Percentiles rank a stretch among this genome's conserved stretches.
These are phyloP conservation scores for Euwallacea similis DNA, from an alignment of 1,140 invertebrate genomes.

Conservation along the genomic window DNA sequence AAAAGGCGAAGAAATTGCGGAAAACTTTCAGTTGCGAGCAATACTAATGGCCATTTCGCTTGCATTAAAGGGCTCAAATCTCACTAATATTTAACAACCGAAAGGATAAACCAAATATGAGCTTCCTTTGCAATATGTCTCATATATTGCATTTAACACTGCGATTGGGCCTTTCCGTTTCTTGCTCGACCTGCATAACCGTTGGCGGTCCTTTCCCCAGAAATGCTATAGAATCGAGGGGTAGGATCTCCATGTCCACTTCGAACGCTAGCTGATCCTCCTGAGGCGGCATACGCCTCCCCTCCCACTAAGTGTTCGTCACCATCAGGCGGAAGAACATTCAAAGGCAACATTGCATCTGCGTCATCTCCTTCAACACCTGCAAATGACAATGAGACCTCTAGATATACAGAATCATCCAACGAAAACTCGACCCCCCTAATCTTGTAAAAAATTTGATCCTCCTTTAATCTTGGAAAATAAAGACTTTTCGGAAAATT, in stretches of 20 bases:
- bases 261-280: slow-evolving; percentile 20
- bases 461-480: too few relatives aligned
- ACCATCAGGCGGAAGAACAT: slow-evolving; percentile 19
- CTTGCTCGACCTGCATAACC: slow-evolving; percentile 47
- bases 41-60: too few relatives aligned
- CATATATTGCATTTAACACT: slow-evolving; percentile 39
- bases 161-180: slow-evolving; percentile 49
- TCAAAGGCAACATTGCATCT: slow-evolving; percentile 32
- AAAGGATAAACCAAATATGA: too few relatives aligned
- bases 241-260: slow-evolving; percentile 38
- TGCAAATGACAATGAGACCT: background rate
- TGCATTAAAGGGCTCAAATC: too few relatives aligned
- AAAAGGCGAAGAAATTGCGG: background rate
- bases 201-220: slow-evolving; percentile 48
- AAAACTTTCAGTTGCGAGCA: background rate
- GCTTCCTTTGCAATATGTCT: too few relatives aligned
- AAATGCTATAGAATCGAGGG: slow-evolving; percentile 48
- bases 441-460: too few relatives aligned
- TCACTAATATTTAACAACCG: too few relatives aligned
- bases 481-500: too few relatives aligned
- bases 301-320: slow-evolving; percentile 10
- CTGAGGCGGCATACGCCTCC: slow-evolving; percentile 15
- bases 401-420: background rate
- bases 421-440: too few relatives aligned
- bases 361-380: slow-evolving; percentile 35